These are phyloP conservation scores for Octopus sinensis DNA, from an alignment of 1,140 invertebrate genomes.

Conservation along the genomic window DNA sequence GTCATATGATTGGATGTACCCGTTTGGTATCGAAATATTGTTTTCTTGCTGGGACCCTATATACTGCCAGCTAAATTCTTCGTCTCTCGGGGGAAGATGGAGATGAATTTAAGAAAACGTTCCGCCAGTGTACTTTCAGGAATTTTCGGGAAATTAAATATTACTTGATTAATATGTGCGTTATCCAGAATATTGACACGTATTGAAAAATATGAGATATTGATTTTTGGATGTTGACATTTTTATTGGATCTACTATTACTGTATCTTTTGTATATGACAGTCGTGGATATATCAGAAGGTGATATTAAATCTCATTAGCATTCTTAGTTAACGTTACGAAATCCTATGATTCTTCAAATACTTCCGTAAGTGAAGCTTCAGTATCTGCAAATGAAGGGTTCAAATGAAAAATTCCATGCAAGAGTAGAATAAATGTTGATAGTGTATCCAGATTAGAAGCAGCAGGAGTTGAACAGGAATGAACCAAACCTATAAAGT, in stretches of 20 bases:
- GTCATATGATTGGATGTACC: background rate
- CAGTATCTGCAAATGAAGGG: background rate
- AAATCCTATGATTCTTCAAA: background rate
- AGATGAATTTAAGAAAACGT: background rate
- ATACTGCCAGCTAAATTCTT: background rate
- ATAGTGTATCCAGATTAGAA: background rate
- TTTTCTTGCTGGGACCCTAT: background rate
- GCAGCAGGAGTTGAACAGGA: background rate
- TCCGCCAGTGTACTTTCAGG: background rate
- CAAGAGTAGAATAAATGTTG: background rate
- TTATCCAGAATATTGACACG: background rate
- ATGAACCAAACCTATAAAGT: constrained; percentile 5
- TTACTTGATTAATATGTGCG: background rate
- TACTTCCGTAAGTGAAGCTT: background rate
- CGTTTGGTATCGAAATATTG: background rate
- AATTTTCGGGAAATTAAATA: background rate
- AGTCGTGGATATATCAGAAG: background rate
- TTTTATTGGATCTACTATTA: constrained; percentile 5
- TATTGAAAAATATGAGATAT: background rate
- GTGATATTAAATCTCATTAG: background rate
- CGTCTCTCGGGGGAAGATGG: background rate
- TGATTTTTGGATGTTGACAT: background rate
- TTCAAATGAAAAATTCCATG: background rate
- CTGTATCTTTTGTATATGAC: background rate
- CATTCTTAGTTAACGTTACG: constrained; percentile 4